Evolutionary conservation across 2,888 invertebrate genomes (phyloP), one percentile per base, ranked within the genome.

Genomic region (Orthosia incerta): DNA sequence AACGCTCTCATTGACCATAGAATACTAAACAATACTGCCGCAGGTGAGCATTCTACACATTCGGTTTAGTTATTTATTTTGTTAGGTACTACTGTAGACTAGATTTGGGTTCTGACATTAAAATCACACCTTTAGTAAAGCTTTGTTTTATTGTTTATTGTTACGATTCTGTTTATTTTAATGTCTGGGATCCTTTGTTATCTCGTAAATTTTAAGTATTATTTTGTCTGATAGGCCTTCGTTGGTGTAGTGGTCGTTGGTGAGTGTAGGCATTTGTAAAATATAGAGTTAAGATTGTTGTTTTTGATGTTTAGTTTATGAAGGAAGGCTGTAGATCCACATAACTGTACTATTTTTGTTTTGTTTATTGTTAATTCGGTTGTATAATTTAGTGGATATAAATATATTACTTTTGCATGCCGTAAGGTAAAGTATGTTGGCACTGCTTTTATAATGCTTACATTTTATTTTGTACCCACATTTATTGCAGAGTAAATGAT

Each of bases 11-110:
- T 50, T 69, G 74, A 69, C 68, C 73, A 76, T 68, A 76, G 59
- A 81, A 80, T 76, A 74, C 60, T 84, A 74, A 83, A 83, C 69
- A 86, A 83, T 59, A 80, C 74, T 55, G 48, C 67, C 71, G 51
- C 59, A 72, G 71, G 63, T 68, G 48, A 71, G 31, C 46, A 60
- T 60, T n/a, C 63, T 26, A 56, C 61, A 55, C 68, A 68, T 74
- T 71, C 20, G 50, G 71, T 71, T 83, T 68, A 80, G 72, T 83
- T 66, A 76, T 76, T 74, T 60, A 86, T 79, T 79, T 63, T 60
- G 72, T 56, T 67, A 20, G 39, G 39, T 45, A 50, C 50, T 18
- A 11, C 46, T 71, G n/a, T 50, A 67, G 18, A 63, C 69, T 73
- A 71, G 68, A 67, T 74, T 71, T 80, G 51, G 55, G 39, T 3